Evolutionary conservation across 2,888 invertebrate species (phyloP), one percentile per base, ranked within the genome.

Genomic region (Caenorhabditis sp.): DNA sequence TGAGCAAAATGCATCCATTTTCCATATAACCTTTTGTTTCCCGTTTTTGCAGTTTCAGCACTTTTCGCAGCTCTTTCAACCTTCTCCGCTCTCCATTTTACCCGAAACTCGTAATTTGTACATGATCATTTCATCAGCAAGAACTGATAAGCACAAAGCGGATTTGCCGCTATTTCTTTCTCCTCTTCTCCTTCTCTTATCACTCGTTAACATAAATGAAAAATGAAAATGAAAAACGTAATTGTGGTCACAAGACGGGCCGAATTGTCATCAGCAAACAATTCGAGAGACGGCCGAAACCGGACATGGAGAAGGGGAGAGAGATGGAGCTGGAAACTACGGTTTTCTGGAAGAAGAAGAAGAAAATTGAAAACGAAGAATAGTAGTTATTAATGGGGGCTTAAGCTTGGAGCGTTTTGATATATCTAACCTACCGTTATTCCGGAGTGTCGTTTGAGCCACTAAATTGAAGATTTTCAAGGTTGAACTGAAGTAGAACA

Each of bases 61-160:
- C 32, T 32, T 32, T 32, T n/a, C n/a, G n/a, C n/a, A n/a, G n/a
- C n/a, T n/a, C n/a, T n/a, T n/a, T n/a, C 18, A 8, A 24, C 13
- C 24, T 50, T 65, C 53, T 53, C 53, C 26, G 15, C 24, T 65
- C n/a, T 53, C 62, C 62, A 20, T 20, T 18, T 13, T 5, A 11
- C n/a, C n/a, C n/a, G n/a, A 11, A 11, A 40, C 6, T 24, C 15
- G 6, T 24, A 32, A 6, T 53, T 55, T 67, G 67, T 67, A 56
- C 56, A 56, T 58, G 56, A 56, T 56, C 68, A 68, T 68, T 68
- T 51, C 51, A 26, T 51, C 51, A 51, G 51, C 6, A 51, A n/a
- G n/a, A 51, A 24, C 4, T 24, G 51, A 51, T 51, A 51, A 51
- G 26, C 26, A 24, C 51, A 51, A 51, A 51, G 51, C 51, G 51